Base-by-base conservation (phyloP, 2,888 invertebrate genomes). In the Crepidodera aurea region DNA sequence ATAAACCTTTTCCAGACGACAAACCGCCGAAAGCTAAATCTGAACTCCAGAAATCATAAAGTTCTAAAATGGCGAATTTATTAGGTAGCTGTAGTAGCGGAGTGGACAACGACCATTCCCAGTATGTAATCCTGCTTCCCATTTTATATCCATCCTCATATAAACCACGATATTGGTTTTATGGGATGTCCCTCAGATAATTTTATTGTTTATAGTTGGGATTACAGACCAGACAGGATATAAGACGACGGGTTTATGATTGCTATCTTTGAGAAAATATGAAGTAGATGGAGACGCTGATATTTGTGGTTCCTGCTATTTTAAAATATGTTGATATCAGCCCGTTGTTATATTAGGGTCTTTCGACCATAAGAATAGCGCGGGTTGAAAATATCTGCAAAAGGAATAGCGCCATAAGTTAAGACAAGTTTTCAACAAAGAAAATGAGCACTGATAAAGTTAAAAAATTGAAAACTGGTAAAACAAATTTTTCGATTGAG, bases 131-230 rank as follows among this genome's bases (percentile, higher is more conserved):
- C 46, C 46, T 46, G 25, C 22, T 46, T 46, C 18, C 25, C 27
- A 46, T 46, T 46, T 46, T 46, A 46, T 46, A 46, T 46, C 42
- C 42, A 42, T 19, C 25, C 46, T 46, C 19, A 46, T 46, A n/a
- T n/a, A 46, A 46, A 46, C 19, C 46, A 46, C n/a, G 25, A 46
- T 46, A 46, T 46, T 46, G 22, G 46, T 46, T 46, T 46, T 46
- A 46, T 25, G 46, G 27, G 22, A 19, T 19, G 25, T 46, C 25
- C 25, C 46, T 46, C 22, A 46, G 46, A 46, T 46, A 46, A 46
- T 46, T 46, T 46, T 46, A 46, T 46, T 46, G 46, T 46, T 46
- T 46, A 46, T 46, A 8, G 46, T 7, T 12, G 6, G 25, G n/a
- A 12, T 46, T 46, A 46, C 22, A 25, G n/a, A 18, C 3, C 16